Evolutionary conservation across 1,140 invertebrate genomes (phyloP).

Genomic region (Monochamus saltuarius): DNA sequence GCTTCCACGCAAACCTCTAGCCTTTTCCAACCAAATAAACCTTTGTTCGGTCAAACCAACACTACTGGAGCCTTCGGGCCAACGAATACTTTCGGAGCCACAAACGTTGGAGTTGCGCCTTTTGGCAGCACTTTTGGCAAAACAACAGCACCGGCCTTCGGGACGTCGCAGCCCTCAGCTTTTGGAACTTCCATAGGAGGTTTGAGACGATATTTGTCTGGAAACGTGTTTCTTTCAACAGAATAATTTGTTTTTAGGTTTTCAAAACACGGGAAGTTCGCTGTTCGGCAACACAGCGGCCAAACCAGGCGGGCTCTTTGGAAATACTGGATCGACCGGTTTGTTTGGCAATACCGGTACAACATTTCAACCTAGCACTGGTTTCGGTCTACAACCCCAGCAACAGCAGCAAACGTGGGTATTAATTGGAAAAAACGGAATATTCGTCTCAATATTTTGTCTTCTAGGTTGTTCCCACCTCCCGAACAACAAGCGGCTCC

Average conservation of each 20-base stretch:
- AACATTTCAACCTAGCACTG: slow-evolving; percentile 26
- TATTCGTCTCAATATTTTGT: slow-evolving; percentile 15
- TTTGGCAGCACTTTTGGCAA: slow-evolving; percentile 51
- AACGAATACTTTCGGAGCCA: slow-evolving; percentile 51
- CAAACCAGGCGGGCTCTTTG: slow-evolving; percentile 51
- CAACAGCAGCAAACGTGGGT: slow-evolving; percentile 31
- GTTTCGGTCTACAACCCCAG: slow-evolving; percentile 31
- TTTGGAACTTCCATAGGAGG: slow-evolving; percentile 24
- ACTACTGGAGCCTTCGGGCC: slow-evolving; percentile 56
- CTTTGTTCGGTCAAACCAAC: slow-evolving; percentile 58
- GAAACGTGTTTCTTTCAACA: no score
- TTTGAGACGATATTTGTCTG: no score
- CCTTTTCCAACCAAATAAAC: slow-evolving; percentile 47
- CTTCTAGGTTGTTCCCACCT: slow-evolving; percentile 31
- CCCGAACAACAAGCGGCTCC: slow-evolving; percentile 22
- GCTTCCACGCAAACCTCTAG: slow-evolving; percentile 35
- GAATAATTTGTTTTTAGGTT: slow-evolving; percentile 8
- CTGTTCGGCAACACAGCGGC: slow-evolving; percentile 28
- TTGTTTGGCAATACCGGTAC: slow-evolving; percentile 57
- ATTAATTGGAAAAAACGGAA: neutral
- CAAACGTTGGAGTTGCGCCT: slow-evolving; percentile 37
- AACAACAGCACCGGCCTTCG: slow-evolving; percentile 43
- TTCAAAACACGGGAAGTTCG: slow-evolving; percentile 9
- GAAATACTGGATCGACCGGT: slow-evolving; percentile 53
- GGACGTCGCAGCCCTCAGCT: slow-evolving; percentile 18